Evolutionary conservation across 2,113 vertebrate genomes (phyloP), one percentile per base, ranked within the genome.

Genomic region (Grantiella picta): DNA sequence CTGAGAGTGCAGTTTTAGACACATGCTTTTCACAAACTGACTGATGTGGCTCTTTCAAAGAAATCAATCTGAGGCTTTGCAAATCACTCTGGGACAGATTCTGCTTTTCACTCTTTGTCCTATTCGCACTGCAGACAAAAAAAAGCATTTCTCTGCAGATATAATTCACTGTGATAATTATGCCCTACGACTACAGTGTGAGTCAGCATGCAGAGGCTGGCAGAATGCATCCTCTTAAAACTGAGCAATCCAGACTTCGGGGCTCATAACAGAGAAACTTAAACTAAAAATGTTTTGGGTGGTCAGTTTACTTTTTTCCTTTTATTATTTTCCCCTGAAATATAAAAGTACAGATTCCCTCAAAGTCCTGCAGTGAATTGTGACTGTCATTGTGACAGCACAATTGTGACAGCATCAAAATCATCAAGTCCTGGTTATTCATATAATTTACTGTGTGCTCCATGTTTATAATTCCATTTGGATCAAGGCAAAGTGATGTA

Each of bases 401-500:
- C n/a, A n/a, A n/a, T n/a, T n/a, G n/a, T n/a, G 82, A 83, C 24
- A 45, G 9, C 61, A 86, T 91, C 71, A 94, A 96, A n/a, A n/a
- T n/a, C n/a, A n/a, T n/a, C n/a, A n/a, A n/a, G n/a, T n/a, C n/a
- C n/a, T n/a, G 75, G 76, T 82, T 86, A 94, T 96, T 96, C 96
- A 64, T 92, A 96, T 95, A 11, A 90, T 84, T 96, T 92, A n/a
- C 69, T 92, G 69, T 23, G 20, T 94, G 44, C 50, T 76, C 71
- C 15, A 20, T 93, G 95, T 90, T 90, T 94, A 72, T 91, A 80
- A 54, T 97, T 97, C 92, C 93, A 95, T 96, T 97, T 97, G 92
- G 90, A 96, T 97, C 80, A 92, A 96, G 90, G 96, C 94, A 96
- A 96, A 97, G 75, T 63, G 82, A 93, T 90, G 81, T 84, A 97